These are phyloP conservation scores for Apteryx owenii DNA, from an alignment of 2,113 vertebrate species.

Conservation along the genomic window DNA sequence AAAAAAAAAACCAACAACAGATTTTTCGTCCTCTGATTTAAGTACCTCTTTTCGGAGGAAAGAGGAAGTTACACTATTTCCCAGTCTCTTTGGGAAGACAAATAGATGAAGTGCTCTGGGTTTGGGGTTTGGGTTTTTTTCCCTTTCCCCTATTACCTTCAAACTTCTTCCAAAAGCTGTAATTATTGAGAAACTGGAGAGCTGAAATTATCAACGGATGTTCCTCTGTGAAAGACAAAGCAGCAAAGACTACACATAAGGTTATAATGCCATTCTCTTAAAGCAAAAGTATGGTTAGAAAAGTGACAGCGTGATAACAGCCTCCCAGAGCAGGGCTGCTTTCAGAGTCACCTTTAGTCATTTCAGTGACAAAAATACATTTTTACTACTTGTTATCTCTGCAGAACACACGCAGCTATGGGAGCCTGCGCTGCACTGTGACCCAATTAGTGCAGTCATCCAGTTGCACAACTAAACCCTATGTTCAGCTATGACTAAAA, in stretches of 20 bases:
- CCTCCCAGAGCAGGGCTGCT: not conserved
- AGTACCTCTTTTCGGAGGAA: not conserved
- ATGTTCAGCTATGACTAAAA: not conserved
- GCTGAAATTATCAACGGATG: not conserved
- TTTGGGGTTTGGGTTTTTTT: not conserved
- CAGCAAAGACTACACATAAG: not conserved
- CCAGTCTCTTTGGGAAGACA: not conserved
- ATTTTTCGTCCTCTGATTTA: not conserved
- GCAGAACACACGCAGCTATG: not conserved
- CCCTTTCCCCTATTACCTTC: not conserved
- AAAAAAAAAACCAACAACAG: not conserved
- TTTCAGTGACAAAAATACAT: not conserved
- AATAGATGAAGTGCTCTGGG: not conserved
- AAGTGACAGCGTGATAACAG: not conserved
- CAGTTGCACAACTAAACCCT: not conserved
- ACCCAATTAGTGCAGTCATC: not conserved
- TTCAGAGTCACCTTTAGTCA: not conserved
- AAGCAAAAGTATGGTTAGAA: not conserved
- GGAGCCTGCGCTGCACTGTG: not conserved
- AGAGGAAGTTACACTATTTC: not conserved
- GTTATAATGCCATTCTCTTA: not conserved
- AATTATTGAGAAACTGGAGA: not conserved
- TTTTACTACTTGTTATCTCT: not conserved
- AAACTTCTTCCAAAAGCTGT: not conserved
- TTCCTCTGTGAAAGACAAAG: not conserved